Evolutionary conservation across 2,797 vertebrate genomes (phyloP).

Genomic region (Pseudomugil tenellus): DNA sequence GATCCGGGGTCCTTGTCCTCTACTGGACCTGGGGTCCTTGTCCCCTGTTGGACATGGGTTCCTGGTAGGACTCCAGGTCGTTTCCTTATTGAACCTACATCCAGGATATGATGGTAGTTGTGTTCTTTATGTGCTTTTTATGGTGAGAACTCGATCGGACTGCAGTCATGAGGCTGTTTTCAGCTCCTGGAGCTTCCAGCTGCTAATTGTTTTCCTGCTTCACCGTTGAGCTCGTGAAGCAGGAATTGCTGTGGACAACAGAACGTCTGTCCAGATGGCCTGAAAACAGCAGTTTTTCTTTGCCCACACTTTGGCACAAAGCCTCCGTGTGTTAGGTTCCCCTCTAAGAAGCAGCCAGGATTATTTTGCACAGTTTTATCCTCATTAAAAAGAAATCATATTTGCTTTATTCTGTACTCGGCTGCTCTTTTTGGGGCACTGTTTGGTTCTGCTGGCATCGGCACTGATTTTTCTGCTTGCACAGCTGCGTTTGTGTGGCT

Average conservation of each 20-base stretch:
- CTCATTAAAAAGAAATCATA: conserved; percentile 10
- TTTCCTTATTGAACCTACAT: background rate
- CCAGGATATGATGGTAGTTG: no score
- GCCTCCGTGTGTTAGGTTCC: conserved; percentile 38
- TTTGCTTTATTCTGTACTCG: conserved; percentile 8
- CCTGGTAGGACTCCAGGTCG: no score
- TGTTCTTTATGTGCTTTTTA: no score
- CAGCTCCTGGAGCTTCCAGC: conserved; percentile 17
- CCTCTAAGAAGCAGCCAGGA: conserved; percentile 15
- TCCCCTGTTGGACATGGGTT: no score
- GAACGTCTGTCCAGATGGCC: conserved; percentile 56
- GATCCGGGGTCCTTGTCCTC: no score
- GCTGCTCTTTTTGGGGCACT: background rate
- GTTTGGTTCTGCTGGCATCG: conserved; percentile 22
- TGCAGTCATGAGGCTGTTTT: conserved; percentile 17
- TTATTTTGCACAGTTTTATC: conserved; percentile 12
- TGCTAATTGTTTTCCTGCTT: conserved; percentile 43
- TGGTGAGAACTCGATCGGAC: background rate
- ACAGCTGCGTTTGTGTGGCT: conserved; percentile 43
- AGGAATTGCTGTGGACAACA: conserved; percentile 44
- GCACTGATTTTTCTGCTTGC: conserved; percentile 30
- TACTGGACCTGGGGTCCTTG: no score
- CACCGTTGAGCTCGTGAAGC: conserved; percentile 32
- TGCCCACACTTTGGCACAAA: conserved; percentile 60
- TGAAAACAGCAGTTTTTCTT: conserved; percentile 37